Base-by-base conservation (phyloP, 2,113 vertebrate species). In the Spermophilus dauricus region DNA sequence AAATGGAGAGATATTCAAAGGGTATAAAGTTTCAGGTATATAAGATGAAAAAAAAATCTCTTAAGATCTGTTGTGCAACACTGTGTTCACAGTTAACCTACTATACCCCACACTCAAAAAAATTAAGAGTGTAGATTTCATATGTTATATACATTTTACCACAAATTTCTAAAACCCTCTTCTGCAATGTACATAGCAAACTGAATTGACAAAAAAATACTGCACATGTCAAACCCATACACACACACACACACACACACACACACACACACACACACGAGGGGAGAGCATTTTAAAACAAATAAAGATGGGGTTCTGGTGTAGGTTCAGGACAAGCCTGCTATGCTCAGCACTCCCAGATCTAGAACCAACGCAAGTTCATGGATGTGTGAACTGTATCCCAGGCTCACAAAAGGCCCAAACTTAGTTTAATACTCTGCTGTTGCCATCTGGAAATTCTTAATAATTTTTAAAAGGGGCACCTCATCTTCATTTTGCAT, bases 181-280 rank as follows among this genome's bases (percentile, higher is more conserved):
- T 86, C 95, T 92, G 78, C 20, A 96, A 51, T 94, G 58, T 88
- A 76, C 93, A 63, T 97, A 88, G 97, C 94, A 98, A 98, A 77
- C 1, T 85, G 22, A 94, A 69, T 17, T 75, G 56, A 88, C 78
- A 89, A 80, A 90, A 84, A 82, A 91, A 89, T 91, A 97, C 97
- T 80, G 34, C 65, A 67, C 95, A 97, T 95, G 32, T 51, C 85
- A 86, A 91, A 81, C 73, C n/a, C 22, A 42, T 9, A 34, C 10
- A 6, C 28, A 51, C 69, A 51, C 8, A 24, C 22, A 20, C 51
- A 82, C 26, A 56, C 28, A 32, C 42, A 51, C 16, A 32, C 24
- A 65, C 48, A 58, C 7, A 24, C 45, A 86, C 26, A 69, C 70
- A 92, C n/a, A 48, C 32, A 65, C 20, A 51, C 12, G 11, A 51